A percentile compares a stretch with the other conserved stretches of the same genome.
phyloP scores from a whole-genome alignment of 2,797 vertebrate species.

The Octomys mimax region DNA sequence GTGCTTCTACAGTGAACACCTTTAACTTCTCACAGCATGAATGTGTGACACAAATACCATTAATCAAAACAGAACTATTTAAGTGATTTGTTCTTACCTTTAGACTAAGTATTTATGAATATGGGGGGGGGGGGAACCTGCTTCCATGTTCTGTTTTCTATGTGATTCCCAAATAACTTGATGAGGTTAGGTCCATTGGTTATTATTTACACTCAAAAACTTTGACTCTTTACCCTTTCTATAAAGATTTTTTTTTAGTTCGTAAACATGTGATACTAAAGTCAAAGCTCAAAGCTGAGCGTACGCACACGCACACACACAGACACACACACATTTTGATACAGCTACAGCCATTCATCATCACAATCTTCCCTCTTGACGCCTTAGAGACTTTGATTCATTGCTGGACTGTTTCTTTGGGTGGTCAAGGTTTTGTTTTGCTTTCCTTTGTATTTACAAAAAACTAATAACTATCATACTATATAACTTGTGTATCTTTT shows the following conservation, averaged over 20 bases:
- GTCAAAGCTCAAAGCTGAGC: background rate
- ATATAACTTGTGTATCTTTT: background rate
- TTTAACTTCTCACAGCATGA: background rate
- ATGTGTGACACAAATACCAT: background rate
- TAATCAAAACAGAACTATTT: background rate
- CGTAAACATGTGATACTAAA: background rate
- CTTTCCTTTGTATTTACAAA: background rate
- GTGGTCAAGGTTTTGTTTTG: background rate
- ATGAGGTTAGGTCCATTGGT: background rate
- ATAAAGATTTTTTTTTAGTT: constrained; percentile 25
- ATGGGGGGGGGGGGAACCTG: background rate
- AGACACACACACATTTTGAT: background rate
- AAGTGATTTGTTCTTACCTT: background rate
- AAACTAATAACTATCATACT: background rate
- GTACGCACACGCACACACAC: background rate
- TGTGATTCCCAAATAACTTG: background rate
- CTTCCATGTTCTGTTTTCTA: background rate
- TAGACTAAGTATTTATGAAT: background rate
- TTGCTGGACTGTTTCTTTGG: background rate
- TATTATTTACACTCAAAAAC: background rate
- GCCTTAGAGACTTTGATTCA: background rate
- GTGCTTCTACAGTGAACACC: background rate
- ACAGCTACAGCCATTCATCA: background rate
- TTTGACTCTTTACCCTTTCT: background rate
- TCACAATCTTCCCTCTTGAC: background rate